Evolutionary conservation across 2,113 vertebrate species (phyloP), one percentile per base, ranked within the genome.

Genomic region (Hemibagrus wyckioides): DNA sequence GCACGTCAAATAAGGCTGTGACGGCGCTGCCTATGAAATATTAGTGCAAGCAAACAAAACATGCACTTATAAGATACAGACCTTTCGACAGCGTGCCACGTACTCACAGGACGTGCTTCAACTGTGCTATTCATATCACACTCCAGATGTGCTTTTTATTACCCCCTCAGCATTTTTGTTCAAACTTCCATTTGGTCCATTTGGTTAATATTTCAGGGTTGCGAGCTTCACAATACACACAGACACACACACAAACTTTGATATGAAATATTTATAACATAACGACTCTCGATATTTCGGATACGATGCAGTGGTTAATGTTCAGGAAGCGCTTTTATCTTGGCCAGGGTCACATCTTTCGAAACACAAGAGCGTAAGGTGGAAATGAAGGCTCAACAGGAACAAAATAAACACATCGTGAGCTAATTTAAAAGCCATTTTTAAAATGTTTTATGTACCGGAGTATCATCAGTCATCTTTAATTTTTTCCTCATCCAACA

Each of bases 41-140:
- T 56, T 48, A 88, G 88, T 41, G 89, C 50, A 87, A 86, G 91
- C 61, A 73, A 85, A 82, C 86, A 83, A 86, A 86, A 85, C 82
- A 83, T 73, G 15, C 48, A 44, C 79, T 83, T 57, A 80, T 84
- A 48, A 56, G 75, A 88, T 54, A 65, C 61, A 79, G 80, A 83
- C 85, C 69, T 81, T 36, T 71, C 82, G 56, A 11, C 87, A 80
- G 17, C 17, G 76, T 80, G 83, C 50, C 86, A 82, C 52, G 63
- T 69, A 69, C 63, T 61, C 30, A 36, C 65, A 87, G 56, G 65
- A 75, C 44, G 80, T 75, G 67, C 85, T 69, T 75, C 28, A 28
- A 39, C 79, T 82, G 86, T 50, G 80, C 80, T 75, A 67, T 75
- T 82, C 86, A n/a, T 73, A 87, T 82, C 86, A 63, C n/a, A 77